These are phyloP conservation scores for Eustalomyia histrio DNA, from an alignment of 2,888 invertebrate species.

Conservation along the genomic window DNA sequence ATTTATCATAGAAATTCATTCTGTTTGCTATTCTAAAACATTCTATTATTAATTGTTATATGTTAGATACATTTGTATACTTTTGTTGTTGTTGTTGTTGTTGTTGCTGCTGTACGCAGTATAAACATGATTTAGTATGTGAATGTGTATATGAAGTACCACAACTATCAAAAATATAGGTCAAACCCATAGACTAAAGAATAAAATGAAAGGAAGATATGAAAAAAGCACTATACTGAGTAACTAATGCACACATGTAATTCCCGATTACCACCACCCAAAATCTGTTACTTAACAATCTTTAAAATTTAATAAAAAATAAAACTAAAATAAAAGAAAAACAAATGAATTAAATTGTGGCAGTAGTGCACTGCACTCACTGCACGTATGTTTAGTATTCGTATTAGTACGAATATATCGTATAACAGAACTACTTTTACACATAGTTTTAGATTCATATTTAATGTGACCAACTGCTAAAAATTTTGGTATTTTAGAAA, in stretches of 20 bases:
- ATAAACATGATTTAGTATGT: slow-evolving; percentile 13
- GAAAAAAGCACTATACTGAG: not conserved
- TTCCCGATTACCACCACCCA: slow-evolving; percentile 54
- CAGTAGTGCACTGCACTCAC: too few relatives aligned
- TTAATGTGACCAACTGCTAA: slow-evolving; percentile 36
- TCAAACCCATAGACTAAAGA: not conserved
- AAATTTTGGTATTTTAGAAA: not conserved
- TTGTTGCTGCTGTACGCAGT: too few relatives aligned
- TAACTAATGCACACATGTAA: slow-evolving; percentile 20
- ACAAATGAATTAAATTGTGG: slow-evolving; percentile 58
- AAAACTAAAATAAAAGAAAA: slow-evolving; percentile 3
- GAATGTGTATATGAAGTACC: slow-evolving; percentile 13
- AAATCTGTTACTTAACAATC: slow-evolving; percentile 54
- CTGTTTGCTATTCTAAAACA: not conserved
- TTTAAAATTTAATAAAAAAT: slow-evolving; percentile 4
- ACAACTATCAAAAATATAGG: not conserved
- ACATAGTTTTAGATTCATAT: not conserved
- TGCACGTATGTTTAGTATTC: slow-evolving; percentile 24
- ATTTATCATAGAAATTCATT: not conserved
- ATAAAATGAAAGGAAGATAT: not conserved
- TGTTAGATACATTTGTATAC: not conserved
- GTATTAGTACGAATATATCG: slow-evolving; percentile 23
- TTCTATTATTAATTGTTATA: slow-evolving; percentile 15
- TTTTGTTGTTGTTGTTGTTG: too few relatives aligned
- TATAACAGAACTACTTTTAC: not conserved